A percentile compares a stretch with the other conserved stretches of the same genome.
Conservation (phyloP, 2,888 invertebrate species). For the Nephrotoma guestfalica region DNA sequence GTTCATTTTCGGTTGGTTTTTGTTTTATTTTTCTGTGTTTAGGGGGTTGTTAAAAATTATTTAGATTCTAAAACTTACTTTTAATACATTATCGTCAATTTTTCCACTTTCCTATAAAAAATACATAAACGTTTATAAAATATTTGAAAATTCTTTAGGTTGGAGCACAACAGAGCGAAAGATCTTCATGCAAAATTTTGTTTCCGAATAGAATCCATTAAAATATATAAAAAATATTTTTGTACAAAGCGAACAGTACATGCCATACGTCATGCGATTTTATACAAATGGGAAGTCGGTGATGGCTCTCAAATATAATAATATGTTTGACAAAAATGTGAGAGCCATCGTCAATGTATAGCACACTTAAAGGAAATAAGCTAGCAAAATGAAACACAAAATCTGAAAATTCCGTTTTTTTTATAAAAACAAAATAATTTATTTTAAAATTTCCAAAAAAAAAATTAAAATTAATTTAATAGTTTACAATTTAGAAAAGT, state of each 20-base stretch:
- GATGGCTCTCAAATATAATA: background rate
- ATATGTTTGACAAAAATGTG: background rate
- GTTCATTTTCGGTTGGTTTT: background rate
- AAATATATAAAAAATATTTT: background rate
- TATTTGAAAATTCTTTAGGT: background rate
- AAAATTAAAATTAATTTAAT: background rate
- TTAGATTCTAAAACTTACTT: background rate
- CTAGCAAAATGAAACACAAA: background rate
- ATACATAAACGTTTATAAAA: background rate
- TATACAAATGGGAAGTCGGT: background rate
- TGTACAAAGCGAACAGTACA: background rate
- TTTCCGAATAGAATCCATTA: background rate
- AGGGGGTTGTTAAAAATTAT: background rate
- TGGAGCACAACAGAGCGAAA: background rate
- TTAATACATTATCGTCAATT: background rate
- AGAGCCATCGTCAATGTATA: background rate
- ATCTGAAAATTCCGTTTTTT: background rate
- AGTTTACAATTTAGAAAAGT: background rate
- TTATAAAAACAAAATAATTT: background rate
- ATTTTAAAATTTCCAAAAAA: background rate
- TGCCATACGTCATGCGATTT: background rate
- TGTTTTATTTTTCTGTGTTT: background rate
- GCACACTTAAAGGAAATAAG: background rate
- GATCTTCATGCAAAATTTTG: background rate
- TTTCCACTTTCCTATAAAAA: conserved; percentile 2